Conservation (phyloP, 2,888 invertebrate species). For the Periphyllus acericola region DNA sequence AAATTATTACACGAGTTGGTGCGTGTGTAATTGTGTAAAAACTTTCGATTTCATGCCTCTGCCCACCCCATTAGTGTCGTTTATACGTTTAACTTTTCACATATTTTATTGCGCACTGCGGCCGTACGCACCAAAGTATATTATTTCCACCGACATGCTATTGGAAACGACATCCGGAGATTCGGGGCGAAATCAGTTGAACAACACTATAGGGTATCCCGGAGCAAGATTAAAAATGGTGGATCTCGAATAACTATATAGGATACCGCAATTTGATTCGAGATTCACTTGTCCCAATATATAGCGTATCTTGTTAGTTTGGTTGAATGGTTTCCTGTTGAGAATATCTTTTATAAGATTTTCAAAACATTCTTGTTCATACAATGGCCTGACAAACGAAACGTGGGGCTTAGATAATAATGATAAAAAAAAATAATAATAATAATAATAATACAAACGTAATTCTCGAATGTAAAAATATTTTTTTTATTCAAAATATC, state of each 20-base stretch:
- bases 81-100: slow-evolving; percentile 50
- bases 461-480: neutral
- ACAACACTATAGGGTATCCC: slow-evolving; percentile 7
- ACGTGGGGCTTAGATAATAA: slow-evolving; percentile 19
- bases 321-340: slow-evolving; percentile 42
- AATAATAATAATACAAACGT: neutral
- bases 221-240: slow-evolving; percentile 43
- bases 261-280: slow-evolving; percentile 7
- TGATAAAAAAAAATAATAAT: neutral
- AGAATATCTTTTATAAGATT: slow-evolving; percentile 36
- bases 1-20: slow-evolving; percentile 36
- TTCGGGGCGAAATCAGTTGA: neutral
- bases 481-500: neutral
- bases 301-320: slow-evolving; percentile 34
- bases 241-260: slow-evolving; percentile 9
- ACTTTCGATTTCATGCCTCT: slow-evolving; percentile 42
- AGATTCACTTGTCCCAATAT: slow-evolving; percentile 18
- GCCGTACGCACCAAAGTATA: neutral
- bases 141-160: neutral
- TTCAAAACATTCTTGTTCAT: slow-evolving; percentile 8
- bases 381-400: slow-evolving; percentile 4
- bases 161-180: slow-evolving; percentile 21
- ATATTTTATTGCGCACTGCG: slow-evolving; percentile 9
- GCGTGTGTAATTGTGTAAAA: slow-evolving; percentile 44
- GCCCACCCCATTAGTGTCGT: slow-evolving; percentile 6